Evolutionary conservation across 37 sponge, comb jelly and placozoan species (phyloP), one percentile per base, ranked within the genome.

Genomic region (Beroe forskalii): DNA sequence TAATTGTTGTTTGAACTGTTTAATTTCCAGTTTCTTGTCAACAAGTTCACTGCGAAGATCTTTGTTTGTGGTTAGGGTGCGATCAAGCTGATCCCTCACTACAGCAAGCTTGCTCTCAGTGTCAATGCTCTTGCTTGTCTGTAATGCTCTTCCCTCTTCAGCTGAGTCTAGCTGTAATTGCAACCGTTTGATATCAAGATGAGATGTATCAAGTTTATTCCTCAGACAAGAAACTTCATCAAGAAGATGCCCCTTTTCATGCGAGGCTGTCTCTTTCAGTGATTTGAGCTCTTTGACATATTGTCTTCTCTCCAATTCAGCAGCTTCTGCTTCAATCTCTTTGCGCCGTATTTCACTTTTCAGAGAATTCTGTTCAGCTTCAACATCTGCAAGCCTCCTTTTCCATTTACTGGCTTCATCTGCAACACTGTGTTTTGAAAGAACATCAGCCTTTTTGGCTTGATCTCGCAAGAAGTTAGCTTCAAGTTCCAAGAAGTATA

Each of bases 401-500:
- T 37, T 80, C 86, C 86, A 80, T 44, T 80, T 80, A 17, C 38
- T 24, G 3, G 86, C 86, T 44, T 80, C 86, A 44, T 80, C 86
- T 24, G 86, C 86, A n/a, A 37, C 86, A 80, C 55, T 44, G 27
- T 80, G 86, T 27, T 80, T 80, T 8, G 86, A 80, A 12, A 80
- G 86, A 12, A 38, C 23, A 28, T 80, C 86, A n/a, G 86, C 86
- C 22, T 80, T 80, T 43, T 80, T 32, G 27, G 86, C 86, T 43
- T 80, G 86, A 44, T 80, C 86, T 3, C 86, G 44, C n/a, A 92
- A 62, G 30, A 80, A 92, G 66, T 90, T 90, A 38, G 62, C 72
- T 25, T 92, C 92, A 22, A 92, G 90, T 63, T 92, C 92, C 43
- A 92, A 89, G 60, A 90, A 92, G 30, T 92, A 92, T 6, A 92